These are phyloP conservation scores for Epiblema foenella DNA, from an alignment of 2,888 invertebrate genomes.

Conservation along the genomic window DNA sequence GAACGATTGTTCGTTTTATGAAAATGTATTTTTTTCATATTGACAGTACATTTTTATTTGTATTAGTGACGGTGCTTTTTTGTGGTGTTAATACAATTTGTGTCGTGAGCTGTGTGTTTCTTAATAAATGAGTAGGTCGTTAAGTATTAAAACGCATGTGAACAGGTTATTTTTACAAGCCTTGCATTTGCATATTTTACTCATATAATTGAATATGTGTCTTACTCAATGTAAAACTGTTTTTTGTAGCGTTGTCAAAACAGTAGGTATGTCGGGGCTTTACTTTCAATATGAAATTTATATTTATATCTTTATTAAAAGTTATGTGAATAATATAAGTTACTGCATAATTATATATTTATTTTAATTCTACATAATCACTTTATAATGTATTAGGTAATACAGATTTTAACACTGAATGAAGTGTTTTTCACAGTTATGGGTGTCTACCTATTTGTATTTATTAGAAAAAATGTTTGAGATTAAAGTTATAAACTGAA, in stretches of 20 bases:
- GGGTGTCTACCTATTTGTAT: no score
- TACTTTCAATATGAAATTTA: not conserved
- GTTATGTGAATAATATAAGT: no score
- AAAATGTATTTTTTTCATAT: slow-evolving; percentile 29
- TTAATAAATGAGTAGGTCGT: not conserved
- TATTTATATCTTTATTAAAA: not conserved
- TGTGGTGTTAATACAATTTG: slow-evolving; percentile 4
- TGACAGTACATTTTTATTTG: slow-evolving; percentile 3
- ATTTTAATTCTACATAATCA: no score
- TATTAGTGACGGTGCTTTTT: not conserved
- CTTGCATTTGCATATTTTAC: not conserved
- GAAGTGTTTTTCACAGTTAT: no score
- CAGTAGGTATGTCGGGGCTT: not conserved
- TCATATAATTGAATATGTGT: not conserved
- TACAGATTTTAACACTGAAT: no score
- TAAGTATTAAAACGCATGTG: not conserved
- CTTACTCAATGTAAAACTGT: not conserved
- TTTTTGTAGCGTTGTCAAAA: not conserved
- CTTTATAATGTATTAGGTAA: no score
- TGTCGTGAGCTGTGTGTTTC: not conserved
- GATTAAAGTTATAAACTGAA: no score
- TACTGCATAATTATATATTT: no score
- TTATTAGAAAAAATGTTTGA: no score
- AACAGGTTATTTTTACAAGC: not conserved
- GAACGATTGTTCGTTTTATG: slow-evolving; percentile 29